Evolutionary conservation across 2,888 invertebrate genomes (phyloP).

Genomic region (Lutraria lutraria): DNA sequence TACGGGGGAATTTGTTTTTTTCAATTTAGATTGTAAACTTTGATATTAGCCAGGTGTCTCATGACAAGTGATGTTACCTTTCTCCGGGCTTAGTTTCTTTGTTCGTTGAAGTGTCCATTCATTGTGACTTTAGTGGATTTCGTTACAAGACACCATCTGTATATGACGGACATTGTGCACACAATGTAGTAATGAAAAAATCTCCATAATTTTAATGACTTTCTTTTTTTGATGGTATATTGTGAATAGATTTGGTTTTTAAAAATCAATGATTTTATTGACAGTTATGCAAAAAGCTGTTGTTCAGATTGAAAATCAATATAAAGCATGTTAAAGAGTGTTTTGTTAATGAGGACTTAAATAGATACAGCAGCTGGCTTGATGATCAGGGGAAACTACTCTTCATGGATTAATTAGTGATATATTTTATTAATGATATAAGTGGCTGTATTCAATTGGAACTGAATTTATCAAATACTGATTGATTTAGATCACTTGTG

Average conservation of each 20-base stretch:
- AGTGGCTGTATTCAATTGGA: neutral
- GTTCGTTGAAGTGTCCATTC: slow-evolving; percentile 17
- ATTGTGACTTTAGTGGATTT: slow-evolving; percentile 1
- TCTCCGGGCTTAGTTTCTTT: neutral
- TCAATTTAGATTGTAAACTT: neutral
- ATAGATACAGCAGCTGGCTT: slow-evolving; percentile 42
- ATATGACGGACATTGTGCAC: neutral
- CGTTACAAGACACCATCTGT: neutral
- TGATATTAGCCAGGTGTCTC: slow-evolving; percentile 1
- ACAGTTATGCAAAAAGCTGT: slow-evolving; percentile 15
- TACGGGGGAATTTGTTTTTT: neutral
- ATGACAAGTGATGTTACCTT: neutral
- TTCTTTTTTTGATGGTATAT: neutral
- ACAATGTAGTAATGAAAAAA: neutral
- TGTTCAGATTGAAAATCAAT: slow-evolving; percentile 13
- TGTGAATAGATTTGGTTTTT: neutral
- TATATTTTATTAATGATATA: slow-evolving; percentile 24
- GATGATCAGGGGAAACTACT: slow-evolving; percentile 39
- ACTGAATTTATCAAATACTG: neutral
- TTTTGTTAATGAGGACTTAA: neutral
- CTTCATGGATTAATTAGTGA: neutral
- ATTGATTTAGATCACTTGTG: neutral
- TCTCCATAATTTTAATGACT: neutral
- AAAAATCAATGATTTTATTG: neutral
- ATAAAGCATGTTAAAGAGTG: neutral